Percentiles rank a stretch among this genome's conserved stretches.
These are phyloP conservation scores for Ichneumon xanthorius DNA, from an alignment of 2,888 invertebrate genomes.

Conservation along the genomic window DNA sequence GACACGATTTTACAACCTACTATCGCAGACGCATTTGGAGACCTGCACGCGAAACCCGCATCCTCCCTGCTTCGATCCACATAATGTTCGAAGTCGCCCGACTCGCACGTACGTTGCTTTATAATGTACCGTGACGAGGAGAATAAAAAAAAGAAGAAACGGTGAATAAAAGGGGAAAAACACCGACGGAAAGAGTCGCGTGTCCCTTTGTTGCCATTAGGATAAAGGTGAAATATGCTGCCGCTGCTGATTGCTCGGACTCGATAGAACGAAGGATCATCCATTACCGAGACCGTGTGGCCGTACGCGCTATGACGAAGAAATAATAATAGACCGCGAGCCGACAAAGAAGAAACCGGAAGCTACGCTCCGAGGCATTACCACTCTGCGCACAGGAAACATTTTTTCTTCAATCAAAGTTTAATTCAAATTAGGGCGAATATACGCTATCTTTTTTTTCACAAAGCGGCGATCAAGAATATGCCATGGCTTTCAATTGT, in stretches of 20 bases:
- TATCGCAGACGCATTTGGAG: slow-evolving; percentile 13
- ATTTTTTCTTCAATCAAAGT: slow-evolving; percentile 4
- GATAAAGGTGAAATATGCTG: slow-evolving; percentile 5
- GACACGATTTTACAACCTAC: slow-evolving; percentile 12
- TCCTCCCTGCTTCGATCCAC: slow-evolving; percentile 41
- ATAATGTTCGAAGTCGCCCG: slow-evolving; percentile 6
- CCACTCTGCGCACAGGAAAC: not conserved
- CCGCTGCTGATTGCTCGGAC: slow-evolving; percentile 6
- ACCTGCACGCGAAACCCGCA: slow-evolving; percentile 42
- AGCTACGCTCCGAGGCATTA: not conserved
- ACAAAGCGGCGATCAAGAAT: not conserved
- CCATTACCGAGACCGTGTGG: not conserved
- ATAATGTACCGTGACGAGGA: slow-evolving; percentile 11
- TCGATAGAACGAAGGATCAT: slow-evolving; percentile 18
- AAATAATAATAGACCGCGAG: slow-evolving; percentile 15
- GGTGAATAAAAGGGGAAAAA: slow-evolving; percentile 5
- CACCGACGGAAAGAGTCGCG: slow-evolving; percentile 21
- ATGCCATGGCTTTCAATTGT: not conserved
- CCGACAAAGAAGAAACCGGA: slow-evolving; percentile 14
- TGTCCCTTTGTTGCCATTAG: slow-evolving; percentile 32
- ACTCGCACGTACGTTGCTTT: not conserved
- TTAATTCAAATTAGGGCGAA: not conserved
- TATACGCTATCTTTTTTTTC: slow-evolving; percentile 3
- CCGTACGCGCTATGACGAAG: not conserved
- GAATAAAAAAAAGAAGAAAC: slow-evolving; percentile 20